phyloP scores from a whole-genome alignment of 2,888 invertebrate species.

The Apodemia hepburni region DNA sequence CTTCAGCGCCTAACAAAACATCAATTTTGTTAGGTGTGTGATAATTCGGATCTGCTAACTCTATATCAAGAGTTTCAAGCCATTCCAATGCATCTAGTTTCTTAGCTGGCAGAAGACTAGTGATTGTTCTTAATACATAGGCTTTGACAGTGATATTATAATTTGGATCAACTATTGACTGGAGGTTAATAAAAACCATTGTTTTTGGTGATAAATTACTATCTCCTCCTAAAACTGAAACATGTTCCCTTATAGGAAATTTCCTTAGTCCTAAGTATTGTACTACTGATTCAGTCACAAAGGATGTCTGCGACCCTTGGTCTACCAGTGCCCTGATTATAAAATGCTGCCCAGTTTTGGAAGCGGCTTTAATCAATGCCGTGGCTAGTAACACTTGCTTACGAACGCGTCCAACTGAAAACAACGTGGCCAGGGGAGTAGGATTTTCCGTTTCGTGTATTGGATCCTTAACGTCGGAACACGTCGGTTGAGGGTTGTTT shows the following conservation, averaged over 20 bases:
- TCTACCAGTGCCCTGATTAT: not conserved
- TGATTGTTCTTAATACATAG: not conserved
- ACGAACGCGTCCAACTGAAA: not conserved
- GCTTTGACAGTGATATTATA: not conserved
- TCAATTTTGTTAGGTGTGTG: too few species aligned
- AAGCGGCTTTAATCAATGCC: not conserved
- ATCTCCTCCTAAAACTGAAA: too few species aligned
- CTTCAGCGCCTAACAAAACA: too few species aligned
- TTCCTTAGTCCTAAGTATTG: not conserved
- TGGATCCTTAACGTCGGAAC: not conserved
- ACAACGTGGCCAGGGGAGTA: not conserved
- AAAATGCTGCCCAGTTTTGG: not conserved
- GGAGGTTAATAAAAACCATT: not conserved
- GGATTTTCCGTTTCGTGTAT: not conserved
- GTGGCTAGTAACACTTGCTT: not conserved
- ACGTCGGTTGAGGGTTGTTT: not conserved
- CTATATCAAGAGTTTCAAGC: not conserved
- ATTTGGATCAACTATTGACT: not conserved
- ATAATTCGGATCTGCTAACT: not conserved
- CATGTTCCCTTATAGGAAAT: not conserved
- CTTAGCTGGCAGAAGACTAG: not conserved
- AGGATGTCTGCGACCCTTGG: not conserved
- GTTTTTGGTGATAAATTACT: too few species aligned
- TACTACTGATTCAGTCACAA: not conserved
- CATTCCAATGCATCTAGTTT: not conserved